phyloP scores from a whole-genome alignment of 1,140 invertebrate genomes.

The Hyposmocoma kahamanoa region DNA sequence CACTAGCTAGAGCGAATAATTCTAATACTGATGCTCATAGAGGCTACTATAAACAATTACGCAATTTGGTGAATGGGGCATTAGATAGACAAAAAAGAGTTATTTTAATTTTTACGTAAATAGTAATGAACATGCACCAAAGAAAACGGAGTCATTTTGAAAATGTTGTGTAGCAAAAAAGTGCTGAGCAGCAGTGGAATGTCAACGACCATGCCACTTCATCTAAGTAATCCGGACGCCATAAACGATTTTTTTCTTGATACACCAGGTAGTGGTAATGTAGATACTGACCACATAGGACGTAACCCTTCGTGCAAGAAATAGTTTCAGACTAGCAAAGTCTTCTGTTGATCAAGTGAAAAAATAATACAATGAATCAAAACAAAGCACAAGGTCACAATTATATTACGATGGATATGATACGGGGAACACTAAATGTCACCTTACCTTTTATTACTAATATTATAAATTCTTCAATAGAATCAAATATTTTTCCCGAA shows the following conservation, averaged over 20 bases:
- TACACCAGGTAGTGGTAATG: not conserved
- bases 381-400: constrained; percentile 4
- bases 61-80: not conserved
- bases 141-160: not conserved
- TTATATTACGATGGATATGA: constrained; percentile 1
- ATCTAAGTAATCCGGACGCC: constrained; percentile 1
- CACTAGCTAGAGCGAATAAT: not conserved
- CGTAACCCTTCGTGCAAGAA: no score
- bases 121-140: not conserved
- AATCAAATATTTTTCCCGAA: not conserved
- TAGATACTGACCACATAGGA: not conserved
- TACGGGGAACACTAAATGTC: not conserved
- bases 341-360: not conserved
- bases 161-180: not conserved
- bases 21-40: not conserved
- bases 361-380: constrained; percentile 2
- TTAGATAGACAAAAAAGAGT: not conserved
- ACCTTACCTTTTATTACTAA: constrained; percentile 3
- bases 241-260: constrained; percentile 5
- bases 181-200: not conserved
- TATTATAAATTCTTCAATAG: constrained; percentile 5
- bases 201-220: not conserved
- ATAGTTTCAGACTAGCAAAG: not conserved
- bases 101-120: constrained; percentile 1
- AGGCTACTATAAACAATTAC: constrained; percentile 1